Evolutionary conservation across 2,888 invertebrate species (phyloP), one percentile per base, ranked within the genome.

Genomic region (Zygogramma bicolorata): DNA sequence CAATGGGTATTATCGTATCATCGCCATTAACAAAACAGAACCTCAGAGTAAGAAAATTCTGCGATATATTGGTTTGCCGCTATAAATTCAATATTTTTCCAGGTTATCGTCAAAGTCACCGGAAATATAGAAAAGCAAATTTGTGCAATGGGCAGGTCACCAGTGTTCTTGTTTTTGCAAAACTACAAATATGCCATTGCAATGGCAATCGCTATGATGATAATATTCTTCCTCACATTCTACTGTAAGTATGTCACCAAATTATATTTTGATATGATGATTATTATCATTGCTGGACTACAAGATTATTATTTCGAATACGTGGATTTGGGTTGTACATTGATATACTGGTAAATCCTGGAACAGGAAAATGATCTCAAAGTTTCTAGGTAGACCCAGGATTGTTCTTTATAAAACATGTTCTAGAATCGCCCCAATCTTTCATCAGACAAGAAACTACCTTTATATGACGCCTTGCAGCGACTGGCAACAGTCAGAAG

Each of bases 161-260:
- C 81, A 0, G 65, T 82, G n/a, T 68, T 76, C 10, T 69, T 66
- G 7, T 81, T 82, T 67, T 46, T 83, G 5, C 78, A 79, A 40
- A 75, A 70, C 42, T 83, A 83, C 70, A 82, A 80, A 71, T 81
- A 82, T 59, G 79, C 81, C n/a, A 75, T 83, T 31, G 61, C 78
- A 8, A 80, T 80, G 71, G 77, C 78, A 0, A 66, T 75, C 7
- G 81, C 83, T 1, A 84, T 86, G 84, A 40, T 85, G 29, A 70
- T 82, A 4, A 81, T 86, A 61, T 84, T 86, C 78, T 76, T 84
- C 42, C 74, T 85, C 1, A 85, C 86, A 3, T 85, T 85, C 74
- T 86, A 86, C 73, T 83, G 87, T 86, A 81, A 84, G 82, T 81
- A 74, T 68, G 22, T 3, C 25, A 29, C 20, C 8, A 10, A 25